phyloP scores from a whole-genome alignment of 1,140 invertebrate genomes.

The Sipha flava region DNA sequence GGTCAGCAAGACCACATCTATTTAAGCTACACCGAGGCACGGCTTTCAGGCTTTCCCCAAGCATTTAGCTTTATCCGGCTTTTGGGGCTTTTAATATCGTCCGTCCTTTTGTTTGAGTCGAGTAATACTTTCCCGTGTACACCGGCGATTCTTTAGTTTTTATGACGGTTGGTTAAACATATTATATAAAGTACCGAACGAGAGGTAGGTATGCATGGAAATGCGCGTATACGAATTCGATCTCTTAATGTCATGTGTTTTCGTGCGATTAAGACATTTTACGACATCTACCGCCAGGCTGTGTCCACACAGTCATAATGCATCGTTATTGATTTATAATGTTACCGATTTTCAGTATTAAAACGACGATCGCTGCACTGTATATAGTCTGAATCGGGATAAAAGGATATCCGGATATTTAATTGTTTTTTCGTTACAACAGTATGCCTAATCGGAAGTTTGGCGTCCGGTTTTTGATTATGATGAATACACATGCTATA shows the following conservation, averaged over 20 bases:
- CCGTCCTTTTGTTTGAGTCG: constrained; percentile 26
- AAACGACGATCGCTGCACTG: background rate
- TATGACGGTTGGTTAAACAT: background rate
- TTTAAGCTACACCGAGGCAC: constrained; percentile 27
- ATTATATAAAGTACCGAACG: background rate
- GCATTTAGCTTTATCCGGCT: constrained; percentile 33
- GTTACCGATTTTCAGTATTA: too few species aligned
- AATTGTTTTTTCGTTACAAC: background rate
- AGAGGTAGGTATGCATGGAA: background rate
- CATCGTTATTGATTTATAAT: too few species aligned
- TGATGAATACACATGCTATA: background rate
- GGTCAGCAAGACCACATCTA: constrained; percentile 31
- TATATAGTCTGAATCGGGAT: background rate
- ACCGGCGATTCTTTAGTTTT: background rate
- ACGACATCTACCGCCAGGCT: too few species aligned
- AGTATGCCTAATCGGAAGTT: background rate
- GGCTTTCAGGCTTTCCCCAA: constrained; percentile 25
- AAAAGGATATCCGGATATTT: background rate
- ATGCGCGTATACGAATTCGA: background rate
- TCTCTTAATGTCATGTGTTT: background rate
- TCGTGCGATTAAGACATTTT: background rate
- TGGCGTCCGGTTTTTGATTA: background rate
- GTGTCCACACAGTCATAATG: too few species aligned
- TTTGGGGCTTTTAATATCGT: constrained; percentile 32
- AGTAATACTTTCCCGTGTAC: constrained; percentile 6